A percentile compares a stretch with the other conserved stretches of the same genome.
Conservation (phyloP, 1,140 invertebrate species). For the Aphaenogaster rudis region DNA sequence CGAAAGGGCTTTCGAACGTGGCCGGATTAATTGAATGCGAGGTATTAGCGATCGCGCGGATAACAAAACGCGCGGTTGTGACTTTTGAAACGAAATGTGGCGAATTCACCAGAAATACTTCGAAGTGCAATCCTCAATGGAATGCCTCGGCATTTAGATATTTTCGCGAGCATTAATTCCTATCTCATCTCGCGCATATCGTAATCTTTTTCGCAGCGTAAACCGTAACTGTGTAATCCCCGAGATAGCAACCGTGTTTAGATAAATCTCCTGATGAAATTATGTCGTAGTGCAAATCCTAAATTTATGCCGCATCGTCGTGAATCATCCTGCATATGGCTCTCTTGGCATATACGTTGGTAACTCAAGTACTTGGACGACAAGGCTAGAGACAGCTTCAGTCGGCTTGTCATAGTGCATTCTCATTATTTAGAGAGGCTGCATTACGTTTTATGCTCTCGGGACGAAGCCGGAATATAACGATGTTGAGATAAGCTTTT, state of each 20-base stretch:
- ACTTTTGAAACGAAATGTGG: neutral
- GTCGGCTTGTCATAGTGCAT: constrained; percentile 27
- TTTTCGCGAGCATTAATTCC: neutral
- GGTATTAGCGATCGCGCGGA: neutral
- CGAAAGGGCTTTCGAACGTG: constrained; percentile 47
- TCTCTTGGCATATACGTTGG: constrained; percentile 38
- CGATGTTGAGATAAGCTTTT: neutral
- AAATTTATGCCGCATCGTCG: constrained; percentile 28
- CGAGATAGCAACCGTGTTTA: constrained; percentile 1
- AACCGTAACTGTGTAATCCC: neutral
- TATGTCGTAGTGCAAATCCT: constrained; percentile 19
- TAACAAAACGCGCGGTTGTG: neutral
- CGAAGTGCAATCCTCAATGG: neutral
- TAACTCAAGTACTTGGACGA: constrained; percentile 48
- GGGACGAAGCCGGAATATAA: constrained; percentile 26
- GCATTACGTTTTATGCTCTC: constrained; percentile 26
- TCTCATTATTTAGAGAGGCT: constrained; percentile 41
- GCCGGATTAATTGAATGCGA: constrained; percentile 34
- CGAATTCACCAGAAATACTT: neutral
- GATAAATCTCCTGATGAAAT: constrained; percentile 28
- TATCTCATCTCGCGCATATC: neutral
- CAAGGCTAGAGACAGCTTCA: constrained; percentile 10
- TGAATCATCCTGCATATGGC: constrained; percentile 46
- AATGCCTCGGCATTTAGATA: neutral
- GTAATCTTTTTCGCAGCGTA: neutral